Conservation (phyloP, 2,797 vertebrate genomes). For the Dermochelys coriacea region DNA sequence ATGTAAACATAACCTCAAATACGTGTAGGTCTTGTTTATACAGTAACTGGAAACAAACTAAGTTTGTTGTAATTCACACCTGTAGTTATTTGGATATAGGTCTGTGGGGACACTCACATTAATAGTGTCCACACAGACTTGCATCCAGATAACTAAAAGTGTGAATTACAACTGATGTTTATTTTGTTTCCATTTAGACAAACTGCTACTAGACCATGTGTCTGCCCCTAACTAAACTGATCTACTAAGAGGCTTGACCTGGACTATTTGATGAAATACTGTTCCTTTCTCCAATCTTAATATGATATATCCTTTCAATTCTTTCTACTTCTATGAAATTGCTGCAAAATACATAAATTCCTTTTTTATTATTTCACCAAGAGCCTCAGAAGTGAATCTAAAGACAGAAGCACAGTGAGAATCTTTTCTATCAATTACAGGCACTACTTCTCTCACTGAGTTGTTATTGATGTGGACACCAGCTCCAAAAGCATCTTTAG, state of each 20-base stretch:
- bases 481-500: slow-evolving; percentile 59
- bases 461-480: neutral
- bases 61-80: neutral
- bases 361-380: neutral
- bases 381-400: slow-evolving; percentile 2
- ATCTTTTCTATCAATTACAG: neutral
- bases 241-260: neutral
- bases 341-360: neutral
- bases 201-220: neutral
- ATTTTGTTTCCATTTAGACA: neutral
- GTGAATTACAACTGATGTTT: neutral
- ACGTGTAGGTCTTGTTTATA: neutral
- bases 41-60: neutral
- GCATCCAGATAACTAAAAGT: neutral
- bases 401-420: neutral
- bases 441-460: neutral
- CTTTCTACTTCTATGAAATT: neutral
- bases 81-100: neutral
- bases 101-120: neutral
- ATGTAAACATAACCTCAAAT: neutral
- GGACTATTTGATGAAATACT: neutral
- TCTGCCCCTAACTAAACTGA: neutral
- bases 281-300: neutral
- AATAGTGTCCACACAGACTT: neutral
- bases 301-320: neutral